Evolutionary conservation across 2,797 vertebrate genomes (phyloP).

Genomic region (Glyptemys insculpta): DNA sequence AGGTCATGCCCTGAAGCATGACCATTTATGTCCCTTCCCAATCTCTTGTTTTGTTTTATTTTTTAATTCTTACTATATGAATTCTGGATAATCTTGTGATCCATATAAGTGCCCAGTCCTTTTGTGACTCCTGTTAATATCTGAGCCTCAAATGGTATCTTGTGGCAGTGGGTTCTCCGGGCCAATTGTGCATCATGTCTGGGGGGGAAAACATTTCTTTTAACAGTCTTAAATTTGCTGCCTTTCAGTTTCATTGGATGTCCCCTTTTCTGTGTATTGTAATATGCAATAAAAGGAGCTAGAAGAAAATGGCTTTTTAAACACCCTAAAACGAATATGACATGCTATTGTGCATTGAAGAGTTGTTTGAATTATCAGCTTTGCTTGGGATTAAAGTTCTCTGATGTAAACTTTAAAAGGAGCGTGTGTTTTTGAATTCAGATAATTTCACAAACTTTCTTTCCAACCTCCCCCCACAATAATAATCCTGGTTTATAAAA

Average conservation of each 20-base stretch:
- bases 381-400: constrained; percentile 30
- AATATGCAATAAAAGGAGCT: constrained; percentile 38
- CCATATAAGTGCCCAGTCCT: background rate
- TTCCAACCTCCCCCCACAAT: background rate
- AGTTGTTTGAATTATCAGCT: constrained; percentile 32
- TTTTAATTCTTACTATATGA: background rate
- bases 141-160: background rate
- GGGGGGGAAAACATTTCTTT: background rate
- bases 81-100: background rate
- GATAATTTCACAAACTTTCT: background rate
- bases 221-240: background rate
- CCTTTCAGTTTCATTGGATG: constrained; percentile 14
- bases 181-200: background rate
- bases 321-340: background rate
- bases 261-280: background rate
- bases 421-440: constrained; percentile 16
- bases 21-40: background rate
- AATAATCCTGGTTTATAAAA: constrained; percentile 29
- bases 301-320: constrained; percentile 33
- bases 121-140: background rate
- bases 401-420: constrained; percentile 8
- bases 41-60: no score
- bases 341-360: constrained; percentile 41
- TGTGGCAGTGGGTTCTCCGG: background rate
- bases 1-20: background rate